Evolutionary conservation across 2,113 vertebrate genomes (phyloP).

Genomic region (Odontesthes bonariensis): DNA sequence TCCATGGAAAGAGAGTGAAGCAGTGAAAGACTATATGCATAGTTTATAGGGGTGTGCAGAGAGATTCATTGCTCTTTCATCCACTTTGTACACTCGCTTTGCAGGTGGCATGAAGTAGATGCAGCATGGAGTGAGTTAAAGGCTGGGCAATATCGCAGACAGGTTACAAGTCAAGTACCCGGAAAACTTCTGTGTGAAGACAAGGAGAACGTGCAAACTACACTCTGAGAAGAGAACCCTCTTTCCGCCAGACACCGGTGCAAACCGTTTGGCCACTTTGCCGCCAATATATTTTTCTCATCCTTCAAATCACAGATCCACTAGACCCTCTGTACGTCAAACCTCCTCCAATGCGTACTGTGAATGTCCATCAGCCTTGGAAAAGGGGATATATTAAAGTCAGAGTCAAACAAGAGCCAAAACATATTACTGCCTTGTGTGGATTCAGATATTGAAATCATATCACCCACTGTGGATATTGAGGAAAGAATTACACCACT

Average conservation of each 20-base stretch:
- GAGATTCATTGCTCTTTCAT: constrained; percentile 47
- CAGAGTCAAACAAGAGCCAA: neutral
- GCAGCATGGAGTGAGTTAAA: constrained; percentile 21
- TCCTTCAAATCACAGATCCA: too few species aligned
- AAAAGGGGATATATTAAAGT: neutral
- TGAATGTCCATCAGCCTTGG: neutral
- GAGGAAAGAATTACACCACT: neutral
- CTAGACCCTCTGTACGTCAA: too few species aligned
- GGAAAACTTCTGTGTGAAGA: constrained; percentile 30
- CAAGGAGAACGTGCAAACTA: constrained; percentile 8
- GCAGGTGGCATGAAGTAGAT: constrained; percentile 18
- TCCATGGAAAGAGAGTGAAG: constrained; percentile 26
- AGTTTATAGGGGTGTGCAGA: constrained; percentile 26
- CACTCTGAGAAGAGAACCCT: constrained; percentile 16
- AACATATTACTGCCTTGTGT: neutral
- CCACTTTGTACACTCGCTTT: constrained; percentile 29
- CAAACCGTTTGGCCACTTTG: neutral
- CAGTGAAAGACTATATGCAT: constrained; percentile 23
- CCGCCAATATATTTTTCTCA: neutral
- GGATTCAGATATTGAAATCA: constrained; percentile 4
- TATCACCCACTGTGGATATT: neutral
- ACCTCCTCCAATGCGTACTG: too few species aligned
- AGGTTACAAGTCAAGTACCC: constrained; percentile 26
- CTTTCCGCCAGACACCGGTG: neutral
- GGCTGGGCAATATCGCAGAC: constrained; percentile 23